phyloP scores from a whole-genome alignment of 2,113 vertebrate genomes.

The Melanocharis versteri region DNA sequence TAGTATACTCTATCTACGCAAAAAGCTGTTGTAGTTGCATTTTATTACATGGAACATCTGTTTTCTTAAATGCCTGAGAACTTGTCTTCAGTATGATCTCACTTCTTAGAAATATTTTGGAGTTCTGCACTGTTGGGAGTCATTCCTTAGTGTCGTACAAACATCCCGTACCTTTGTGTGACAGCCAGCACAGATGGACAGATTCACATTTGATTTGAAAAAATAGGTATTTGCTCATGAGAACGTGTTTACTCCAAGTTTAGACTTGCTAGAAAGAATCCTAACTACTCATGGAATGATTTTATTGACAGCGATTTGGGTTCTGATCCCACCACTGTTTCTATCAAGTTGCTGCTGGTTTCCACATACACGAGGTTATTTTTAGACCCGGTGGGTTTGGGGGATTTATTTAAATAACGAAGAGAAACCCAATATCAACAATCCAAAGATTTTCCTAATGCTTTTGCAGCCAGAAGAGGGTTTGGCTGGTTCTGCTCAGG shows the following conservation, averaged over 20 bases:
- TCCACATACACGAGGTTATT: neutral
- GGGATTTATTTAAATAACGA: neutral
- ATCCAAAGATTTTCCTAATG: neutral
- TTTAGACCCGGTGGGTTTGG: neutral
- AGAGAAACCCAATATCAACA: neutral
- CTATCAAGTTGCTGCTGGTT: accelerated
- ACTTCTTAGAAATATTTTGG: neutral
- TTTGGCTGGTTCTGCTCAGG: neutral
- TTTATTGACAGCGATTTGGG: neutral
- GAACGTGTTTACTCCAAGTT: neutral
- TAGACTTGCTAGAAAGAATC: neutral
- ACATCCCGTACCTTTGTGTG: neutral
- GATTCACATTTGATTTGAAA: neutral
- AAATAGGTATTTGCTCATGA: neutral
- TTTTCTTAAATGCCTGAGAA: neutral
- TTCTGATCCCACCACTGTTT: neutral
- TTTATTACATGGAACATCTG: neutral
- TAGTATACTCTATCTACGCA: neutral
- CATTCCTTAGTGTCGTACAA: neutral
- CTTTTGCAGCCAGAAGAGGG: neutral
- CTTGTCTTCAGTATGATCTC: neutral
- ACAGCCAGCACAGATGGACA: neutral
- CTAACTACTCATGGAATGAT: neutral
- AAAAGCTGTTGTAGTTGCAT: neutral
- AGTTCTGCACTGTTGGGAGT: neutral